These are phyloP conservation scores for Noctua pronuba DNA, from an alignment of 2,888 invertebrate species.

Conservation along the genomic window DNA sequence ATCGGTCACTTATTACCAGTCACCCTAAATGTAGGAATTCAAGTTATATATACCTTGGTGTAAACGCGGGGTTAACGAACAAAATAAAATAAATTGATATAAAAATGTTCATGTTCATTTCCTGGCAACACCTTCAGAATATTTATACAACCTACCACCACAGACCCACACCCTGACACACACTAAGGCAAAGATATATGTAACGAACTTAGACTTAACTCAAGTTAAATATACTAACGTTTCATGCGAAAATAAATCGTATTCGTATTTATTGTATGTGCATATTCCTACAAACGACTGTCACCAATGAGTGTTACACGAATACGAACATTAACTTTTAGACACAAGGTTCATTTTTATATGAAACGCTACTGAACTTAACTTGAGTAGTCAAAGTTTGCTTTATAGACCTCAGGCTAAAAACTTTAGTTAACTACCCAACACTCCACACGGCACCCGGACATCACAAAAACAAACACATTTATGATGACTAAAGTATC, in stretches of 20 bases:
- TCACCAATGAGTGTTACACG: background rate
- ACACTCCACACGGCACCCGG: constrained; percentile 39
- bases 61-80: background rate
- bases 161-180: background rate
- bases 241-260: background rate
- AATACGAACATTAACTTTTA: background rate
- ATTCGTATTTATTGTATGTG: background rate
- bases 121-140: background rate
- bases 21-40: background rate
- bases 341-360: background rate
- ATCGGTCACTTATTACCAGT: too few species aligned
- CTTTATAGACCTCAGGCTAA: background rate
- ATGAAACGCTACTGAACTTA: background rate
- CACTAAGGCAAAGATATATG: background rate
- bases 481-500: constrained; percentile 24
- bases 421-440: constrained; percentile 26
- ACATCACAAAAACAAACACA: constrained; percentile 53
- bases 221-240: background rate
- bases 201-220: background rate
- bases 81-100: background rate
- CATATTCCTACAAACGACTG: background rate
- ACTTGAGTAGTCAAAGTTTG: background rate
- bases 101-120: background rate
- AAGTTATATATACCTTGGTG: background rate
- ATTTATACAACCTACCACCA: background rate